These are phyloP conservation scores for Ophthalmolycus amberensis DNA, from an alignment of 2,113 vertebrate species.

Conservation along the genomic window DNA sequence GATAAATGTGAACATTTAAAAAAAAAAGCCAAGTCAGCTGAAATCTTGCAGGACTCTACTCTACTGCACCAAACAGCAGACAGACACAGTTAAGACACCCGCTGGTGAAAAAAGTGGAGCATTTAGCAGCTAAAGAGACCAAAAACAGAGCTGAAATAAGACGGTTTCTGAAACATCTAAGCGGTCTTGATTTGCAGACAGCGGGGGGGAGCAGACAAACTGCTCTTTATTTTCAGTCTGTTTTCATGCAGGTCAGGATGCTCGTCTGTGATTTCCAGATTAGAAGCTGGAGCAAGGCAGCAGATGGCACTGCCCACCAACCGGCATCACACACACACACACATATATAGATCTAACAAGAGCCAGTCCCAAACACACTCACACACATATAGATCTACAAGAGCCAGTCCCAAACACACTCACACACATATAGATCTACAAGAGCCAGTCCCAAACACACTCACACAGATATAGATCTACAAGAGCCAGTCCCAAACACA, in stretches of 20 bases:
- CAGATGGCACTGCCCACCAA: constrained; percentile 61
- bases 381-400: background rate
- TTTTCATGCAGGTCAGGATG: constrained; percentile 6
- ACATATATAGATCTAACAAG: background rate
- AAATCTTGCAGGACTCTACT: too few species aligned
- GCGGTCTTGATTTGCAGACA: background rate
- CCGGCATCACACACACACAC: constrained; percentile 22
- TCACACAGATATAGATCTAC: background rate
- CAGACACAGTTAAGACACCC: too few species aligned
- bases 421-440: background rate
- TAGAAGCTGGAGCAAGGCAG: constrained; percentile 32
- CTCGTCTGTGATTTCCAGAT: constrained; percentile 29
- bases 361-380: too few species aligned
- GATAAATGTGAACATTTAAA: background rate
- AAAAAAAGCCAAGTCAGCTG: background rate
- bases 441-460: background rate
- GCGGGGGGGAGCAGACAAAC: constrained; percentile 1
- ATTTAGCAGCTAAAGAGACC: background rate
- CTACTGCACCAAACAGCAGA: too few species aligned
- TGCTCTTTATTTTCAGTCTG: background rate
- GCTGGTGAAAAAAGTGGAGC: background rate
- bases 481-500: background rate
- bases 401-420: background rate
- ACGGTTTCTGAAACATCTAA: background rate
- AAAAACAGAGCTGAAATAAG: background rate